A percentile compares a stretch with the other conserved stretches of the same genome.
Conservation (phyloP, 2,888 invertebrate species). For the Drosophila koepferae region DNA sequence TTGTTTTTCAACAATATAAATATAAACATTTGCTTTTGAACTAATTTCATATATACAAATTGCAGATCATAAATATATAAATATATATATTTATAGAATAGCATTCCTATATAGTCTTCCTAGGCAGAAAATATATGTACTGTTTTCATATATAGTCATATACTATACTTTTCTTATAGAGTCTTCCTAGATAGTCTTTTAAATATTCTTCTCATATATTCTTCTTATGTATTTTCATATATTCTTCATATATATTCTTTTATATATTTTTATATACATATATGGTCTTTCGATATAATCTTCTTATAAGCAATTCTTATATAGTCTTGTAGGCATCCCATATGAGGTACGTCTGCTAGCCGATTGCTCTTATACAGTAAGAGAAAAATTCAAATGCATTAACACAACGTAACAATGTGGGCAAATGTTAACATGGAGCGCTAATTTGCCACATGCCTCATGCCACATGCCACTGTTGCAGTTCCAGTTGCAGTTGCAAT, state of each 20-base stretch:
- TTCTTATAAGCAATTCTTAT: too few species aligned
- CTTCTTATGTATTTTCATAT: neutral
- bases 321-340: too few species aligned
- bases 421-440: conserved; percentile 75
- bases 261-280: neutral
- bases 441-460: conserved; percentile 65
- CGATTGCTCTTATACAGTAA: conserved; percentile 8
- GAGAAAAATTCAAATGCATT: conserved; percentile 69
- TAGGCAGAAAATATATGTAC: too few species aligned
- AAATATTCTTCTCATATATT: neutral
- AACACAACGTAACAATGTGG: conserved; percentile 75
- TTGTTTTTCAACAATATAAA: too few species aligned
- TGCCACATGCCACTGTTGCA: conserved; percentile 4
- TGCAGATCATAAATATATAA: too few species aligned
- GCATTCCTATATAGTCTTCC: too few species aligned
- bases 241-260: neutral
- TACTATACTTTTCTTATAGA: neutral
- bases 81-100: too few species aligned
- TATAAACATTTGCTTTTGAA: too few species aligned
- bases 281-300: neutral
- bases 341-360: neutral
- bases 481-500: conserved; percentile 24
- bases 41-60: too few species aligned
- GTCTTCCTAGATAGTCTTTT: too few species aligned
- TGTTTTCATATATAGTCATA: too few species aligned